Base-by-base conservation (phyloP, 2,797 vertebrate genomes). In the Eptatretus atami region DNA sequence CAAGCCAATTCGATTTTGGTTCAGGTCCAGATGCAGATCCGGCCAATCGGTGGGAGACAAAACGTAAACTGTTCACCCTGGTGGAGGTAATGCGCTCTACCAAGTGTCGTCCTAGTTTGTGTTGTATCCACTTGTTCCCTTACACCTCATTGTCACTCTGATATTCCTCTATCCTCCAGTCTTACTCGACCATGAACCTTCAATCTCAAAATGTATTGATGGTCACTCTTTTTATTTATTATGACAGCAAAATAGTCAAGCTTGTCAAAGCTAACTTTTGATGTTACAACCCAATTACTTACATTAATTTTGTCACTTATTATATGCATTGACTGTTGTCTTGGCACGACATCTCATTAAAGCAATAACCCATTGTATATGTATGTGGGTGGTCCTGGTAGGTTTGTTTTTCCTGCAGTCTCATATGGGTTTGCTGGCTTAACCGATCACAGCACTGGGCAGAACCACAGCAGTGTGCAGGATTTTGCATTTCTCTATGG, bases 401-500 rank as follows among this genome's bases (percentile, higher is more conserved):
- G 92, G 69, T 72, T 98, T 72, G 73, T 93, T 71, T 78, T 98
- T 79, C 92, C 92, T 0, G 78, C 95, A 69, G 74, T 98, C 65
- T 90, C 86, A 72, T 81, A 84, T 74, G 83, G 84, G 71, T 85
- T 93, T 84, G 85, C 95, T 70, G 84, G 87, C 69, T 70, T 94
- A 68, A 69, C 95, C 75, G 82, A 93, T 73, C 75, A 69, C 31
- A 73, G 75, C 74, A 78, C 31, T 53, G 1, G 69, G 13, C 67
- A 77, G 64, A 94, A 98, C 73, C 87, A 84, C 67, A 84, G 82
- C 67, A 94, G 88, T 70, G 78, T 98, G 68, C 84, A 88, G 15
- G 86, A 94, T 75, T 98, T 83, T 65, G 92, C 87, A 66, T 98
- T 96, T 75, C 77, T 98, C 13, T 98, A 98, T 54, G 92, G 92